Base-by-base conservation (phyloP, 2,888 invertebrate genomes). In the Seladonia tumulorum region DNA sequence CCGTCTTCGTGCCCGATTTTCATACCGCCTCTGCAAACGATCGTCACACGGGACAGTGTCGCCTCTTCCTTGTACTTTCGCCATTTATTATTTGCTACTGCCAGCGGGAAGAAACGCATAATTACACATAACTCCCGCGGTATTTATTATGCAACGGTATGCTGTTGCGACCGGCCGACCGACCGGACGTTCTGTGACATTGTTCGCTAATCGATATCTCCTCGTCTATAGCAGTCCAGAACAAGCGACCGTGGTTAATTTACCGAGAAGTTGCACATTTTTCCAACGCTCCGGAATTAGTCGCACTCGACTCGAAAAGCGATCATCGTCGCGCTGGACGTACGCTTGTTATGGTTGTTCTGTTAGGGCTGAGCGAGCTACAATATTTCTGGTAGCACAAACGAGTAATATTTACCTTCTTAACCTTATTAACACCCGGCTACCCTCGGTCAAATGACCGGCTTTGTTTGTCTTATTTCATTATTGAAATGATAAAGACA, bases 81-180 rank as follows among this genome's bases (percentile, higher is more conserved):
- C 79, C 81, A 81, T 89, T 90, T 78, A 88, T 89, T 89, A 90
- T 90, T 87, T 85, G 73, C 42, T 53, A 57, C 83, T 76, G 45
- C 81, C 74, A 77, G 82, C 82, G 75, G 63, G 84, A 75, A 89
- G 87, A 89, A 88, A 90, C 85, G 86, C 83, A 84, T 89, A 90
- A 90, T 90, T 90, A 87, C 84, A 72, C 87, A 63, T 87, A 87
- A 90, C 90, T 85, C 79, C 70, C 76, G 53, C 35, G 66, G 85
- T 86, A 83, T 77, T 83, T 80, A 83, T 68, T 85, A 82, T 87
- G 85, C 25, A 82, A 78, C 57, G 66, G 76, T 90, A 90, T 57
- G 57, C 39, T 22, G 90, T 90, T 89, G 86, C 79, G 79, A 76
- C 66, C 73, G 79, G 3, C 35, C 66, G 79, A 18, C 35, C 66